Conservation (phyloP, 2,113 vertebrate species). For the Pseudopodoces humilis region DNA sequence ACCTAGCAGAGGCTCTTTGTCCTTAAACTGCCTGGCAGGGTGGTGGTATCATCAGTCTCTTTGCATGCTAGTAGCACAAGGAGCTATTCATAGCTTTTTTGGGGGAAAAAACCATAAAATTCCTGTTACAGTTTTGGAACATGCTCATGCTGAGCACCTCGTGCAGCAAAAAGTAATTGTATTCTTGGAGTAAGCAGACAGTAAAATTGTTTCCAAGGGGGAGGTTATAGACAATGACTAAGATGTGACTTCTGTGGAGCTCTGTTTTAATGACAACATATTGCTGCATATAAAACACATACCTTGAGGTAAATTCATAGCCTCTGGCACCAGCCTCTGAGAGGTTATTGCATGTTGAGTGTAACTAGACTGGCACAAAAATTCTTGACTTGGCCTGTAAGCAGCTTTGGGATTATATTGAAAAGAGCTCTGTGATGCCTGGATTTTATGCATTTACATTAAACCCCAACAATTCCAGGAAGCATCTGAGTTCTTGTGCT, state of each 20-base stretch:
- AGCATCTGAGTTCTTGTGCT: not conserved
- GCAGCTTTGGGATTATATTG: conserved; percentile 51
- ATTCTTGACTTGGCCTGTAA: conserved; percentile 34
- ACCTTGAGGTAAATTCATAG: not conserved
- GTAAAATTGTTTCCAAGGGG: not conserved
- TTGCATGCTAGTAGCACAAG: not conserved
- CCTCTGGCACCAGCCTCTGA: not conserved
- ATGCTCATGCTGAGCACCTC: not conserved
- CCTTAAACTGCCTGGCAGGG: not conserved
- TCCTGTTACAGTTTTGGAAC: not conserved
- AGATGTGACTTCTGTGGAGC: not conserved
- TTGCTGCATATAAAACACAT: not conserved
- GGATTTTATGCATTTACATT: conserved; percentile 30
- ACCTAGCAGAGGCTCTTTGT: not conserved
- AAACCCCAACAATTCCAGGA: conserved; percentile 28
- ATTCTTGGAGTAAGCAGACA: not conserved
- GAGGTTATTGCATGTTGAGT: conserved; percentile 12
- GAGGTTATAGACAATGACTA: not conserved
- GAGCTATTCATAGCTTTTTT: not conserved
- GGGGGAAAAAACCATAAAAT: accelerated
- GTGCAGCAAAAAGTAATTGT: not conserved
- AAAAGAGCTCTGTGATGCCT: not conserved
- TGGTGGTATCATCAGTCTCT: not conserved
- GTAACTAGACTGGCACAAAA: not conserved
- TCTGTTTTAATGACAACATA: not conserved